Percentiles rank a stretch among this genome's conserved stretches.
Conservation (phyloP, 2,113 vertebrate genomes). For the Polypterus senegalus region DNA sequence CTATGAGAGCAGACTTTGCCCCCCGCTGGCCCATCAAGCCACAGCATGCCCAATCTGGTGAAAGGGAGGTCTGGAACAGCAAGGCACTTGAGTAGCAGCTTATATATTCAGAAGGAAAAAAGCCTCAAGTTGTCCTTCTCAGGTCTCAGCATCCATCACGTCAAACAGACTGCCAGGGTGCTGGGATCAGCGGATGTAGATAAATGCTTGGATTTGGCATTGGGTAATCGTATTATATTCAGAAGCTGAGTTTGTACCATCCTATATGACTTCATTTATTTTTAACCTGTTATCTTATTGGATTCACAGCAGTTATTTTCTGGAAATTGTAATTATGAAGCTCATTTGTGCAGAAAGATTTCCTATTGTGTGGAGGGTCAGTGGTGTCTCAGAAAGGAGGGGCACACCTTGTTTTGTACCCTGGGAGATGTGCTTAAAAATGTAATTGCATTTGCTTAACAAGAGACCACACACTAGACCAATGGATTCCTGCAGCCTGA, state of each 20-base stretch:
- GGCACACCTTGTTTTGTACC: too few relatives aligned
- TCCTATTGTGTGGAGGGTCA: too few relatives aligned
- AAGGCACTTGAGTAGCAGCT: not conserved
- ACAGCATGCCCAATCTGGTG: not conserved
- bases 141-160: not conserved
- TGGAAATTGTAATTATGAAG: constrained; percentile 1
- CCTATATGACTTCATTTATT: not conserved
- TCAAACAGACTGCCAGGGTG: constrained; percentile 4
- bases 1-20: not conserved
- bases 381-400: too few relatives aligned
- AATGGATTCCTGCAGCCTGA: too few relatives aligned
- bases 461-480: too few relatives aligned
- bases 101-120: constrained; percentile 6
- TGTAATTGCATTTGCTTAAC: too few relatives aligned
- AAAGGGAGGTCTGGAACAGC: constrained; percentile 4
- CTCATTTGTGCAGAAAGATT: too few relatives aligned
- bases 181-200: not conserved
- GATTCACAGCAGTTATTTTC: constrained; percentile 8
- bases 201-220: constrained; percentile 7
- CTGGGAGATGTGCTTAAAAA: too few relatives aligned
- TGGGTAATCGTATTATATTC: constrained; percentile 1
- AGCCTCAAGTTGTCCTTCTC: constrained; percentile 2
- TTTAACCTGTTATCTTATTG: not conserved
- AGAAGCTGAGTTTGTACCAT: not conserved
- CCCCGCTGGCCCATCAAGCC: not conserved